Conservation (phyloP, 2,797 vertebrate species). For the Lerista edwardsae region DNA sequence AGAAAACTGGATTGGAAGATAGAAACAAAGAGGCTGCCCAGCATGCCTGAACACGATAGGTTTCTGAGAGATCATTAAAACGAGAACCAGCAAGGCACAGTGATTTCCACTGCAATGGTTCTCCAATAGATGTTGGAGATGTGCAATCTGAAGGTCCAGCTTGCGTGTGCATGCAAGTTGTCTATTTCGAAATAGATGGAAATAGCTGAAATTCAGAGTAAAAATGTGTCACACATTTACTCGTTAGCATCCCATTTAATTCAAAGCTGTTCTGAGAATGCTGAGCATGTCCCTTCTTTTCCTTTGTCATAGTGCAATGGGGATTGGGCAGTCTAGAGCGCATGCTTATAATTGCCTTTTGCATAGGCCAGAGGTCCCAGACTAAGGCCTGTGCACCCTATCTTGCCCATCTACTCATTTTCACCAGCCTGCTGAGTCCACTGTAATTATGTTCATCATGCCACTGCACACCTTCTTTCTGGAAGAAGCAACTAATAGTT, state of each 20-base stretch:
- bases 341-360: background rate
- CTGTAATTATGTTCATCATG: background rate
- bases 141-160: background rate
- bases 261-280: background rate
- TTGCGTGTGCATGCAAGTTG: background rate
- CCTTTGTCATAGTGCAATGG: background rate
- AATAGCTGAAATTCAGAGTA: background rate
- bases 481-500: too few relatives aligned
- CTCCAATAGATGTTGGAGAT: background rate
- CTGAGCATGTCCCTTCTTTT: background rate
- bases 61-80: background rate
- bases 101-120: background rate
- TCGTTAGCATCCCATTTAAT: background rate
- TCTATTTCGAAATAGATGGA: background rate
- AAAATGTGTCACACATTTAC: background rate
- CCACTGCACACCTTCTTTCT: too few relatives aligned
- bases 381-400: too few relatives aligned
- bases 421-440: too few relatives aligned
- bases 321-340: too few relatives aligned
- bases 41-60: background rate
- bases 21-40: background rate
- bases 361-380: too few relatives aligned
- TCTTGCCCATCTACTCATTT: too few relatives aligned
- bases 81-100: background rate
- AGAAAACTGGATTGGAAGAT: background rate